Base-by-base conservation (phyloP, 2,888 invertebrate genomes). In the Drosophila mulleri region DNA sequence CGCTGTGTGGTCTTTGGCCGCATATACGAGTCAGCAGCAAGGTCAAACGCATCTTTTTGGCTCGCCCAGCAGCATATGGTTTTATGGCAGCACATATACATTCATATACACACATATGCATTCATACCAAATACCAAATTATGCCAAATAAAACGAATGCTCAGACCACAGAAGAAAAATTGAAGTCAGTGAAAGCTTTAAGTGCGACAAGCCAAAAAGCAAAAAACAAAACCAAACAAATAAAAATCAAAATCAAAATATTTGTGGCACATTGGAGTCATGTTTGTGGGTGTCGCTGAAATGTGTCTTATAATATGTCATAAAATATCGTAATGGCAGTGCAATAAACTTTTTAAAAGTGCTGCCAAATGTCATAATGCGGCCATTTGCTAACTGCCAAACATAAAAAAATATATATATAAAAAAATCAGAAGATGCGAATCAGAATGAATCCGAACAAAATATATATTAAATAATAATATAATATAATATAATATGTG, bases 31-130 rank as follows among this genome's bases (percentile, higher is more conserved):
- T 9, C 54, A 18, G 53, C 59, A 45, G 42, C 80, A 75, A 77
- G 77, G 77, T 79, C 80, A 75, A 75, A 67, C 56, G 59, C 75
- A 67, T 70, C 57, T 52, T 57, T 58, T 35, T 39, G 44, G 60
- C 52, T 23, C 50, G 45, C 23, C 54, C 23, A 14, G 50, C 23
- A 14, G 53, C 61, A 64, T 64, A 75, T 67, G 67, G 61, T 32
- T 65, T 79, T 79, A 62, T 70, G 11, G 18, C 6, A 23, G 8
- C 26, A 45, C 23, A 45, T 20, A 12, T 12, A 18, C 4, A 29
- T 44, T 7, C n/a, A 42, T 6, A 42, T n/a, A n/a, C n/a, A n/a
- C n/a, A n/a, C n/a, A n/a, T n/a, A n/a, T n/a, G n/a, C 45, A 23
- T 39, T 39, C 47, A 74, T 45, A 48, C 44, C 52, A 52, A 50